phyloP scores from a whole-genome alignment of 2,888 invertebrate species.

The Tolmerus cingulatus region DNA sequence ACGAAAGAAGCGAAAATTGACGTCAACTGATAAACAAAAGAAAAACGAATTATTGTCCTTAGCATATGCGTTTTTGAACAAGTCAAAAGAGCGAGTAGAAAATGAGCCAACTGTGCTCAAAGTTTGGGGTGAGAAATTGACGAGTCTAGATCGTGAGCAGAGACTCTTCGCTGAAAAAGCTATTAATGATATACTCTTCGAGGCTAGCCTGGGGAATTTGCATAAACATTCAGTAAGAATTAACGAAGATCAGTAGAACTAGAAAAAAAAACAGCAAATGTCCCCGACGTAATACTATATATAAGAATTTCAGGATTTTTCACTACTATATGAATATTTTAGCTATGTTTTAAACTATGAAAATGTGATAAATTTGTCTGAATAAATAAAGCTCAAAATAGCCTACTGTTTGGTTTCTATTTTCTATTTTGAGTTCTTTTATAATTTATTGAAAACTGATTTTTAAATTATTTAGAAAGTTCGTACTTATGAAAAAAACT shows the following conservation, averaged over 20 bases:
- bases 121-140: not conserved
- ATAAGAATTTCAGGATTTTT: not conserved
- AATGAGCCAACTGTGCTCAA: not conserved
- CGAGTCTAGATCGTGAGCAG: not conserved
- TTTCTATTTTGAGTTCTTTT: no score
- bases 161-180: not conserved
- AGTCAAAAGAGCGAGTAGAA: not conserved
- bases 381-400: not conserved
- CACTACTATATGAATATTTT: not conserved
- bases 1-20: not conserved
- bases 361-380: not conserved
- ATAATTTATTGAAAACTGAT: no score
- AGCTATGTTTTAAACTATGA: not conserved
- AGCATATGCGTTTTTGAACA: not conserved
- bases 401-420: not conserved
- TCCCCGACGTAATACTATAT: not conserved
- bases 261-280: not conserved
- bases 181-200: not conserved
- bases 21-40: not conserved
- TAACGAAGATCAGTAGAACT: not conserved
- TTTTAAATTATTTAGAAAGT: no score
- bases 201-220: not conserved
- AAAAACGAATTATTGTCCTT: not conserved
- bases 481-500: no score
- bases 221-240: not conserved